Evolutionary conservation across 1,140 invertebrate species (phyloP).

Genomic region (Saccostrea glomerata): DNA sequence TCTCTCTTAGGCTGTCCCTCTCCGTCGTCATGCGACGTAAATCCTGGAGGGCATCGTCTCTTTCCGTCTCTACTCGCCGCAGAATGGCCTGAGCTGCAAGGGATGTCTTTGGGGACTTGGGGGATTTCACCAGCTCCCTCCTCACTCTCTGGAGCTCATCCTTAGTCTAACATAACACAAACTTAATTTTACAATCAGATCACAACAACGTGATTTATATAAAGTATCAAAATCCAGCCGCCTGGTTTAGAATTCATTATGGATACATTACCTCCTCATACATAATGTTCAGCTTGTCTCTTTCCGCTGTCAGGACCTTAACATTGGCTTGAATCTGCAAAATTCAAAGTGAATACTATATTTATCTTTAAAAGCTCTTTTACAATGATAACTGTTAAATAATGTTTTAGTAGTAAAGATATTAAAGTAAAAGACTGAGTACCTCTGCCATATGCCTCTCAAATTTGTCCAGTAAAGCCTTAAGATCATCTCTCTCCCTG

Average conservation of each 20-base stretch:
- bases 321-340: conserved; percentile 79
- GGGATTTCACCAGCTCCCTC: conserved; percentile 75
- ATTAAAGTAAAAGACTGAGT: not conserved
- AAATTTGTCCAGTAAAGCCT: conserved; percentile 78
- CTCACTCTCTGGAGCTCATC: conserved; percentile 75
- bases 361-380: not conserved
- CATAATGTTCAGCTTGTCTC: conserved; percentile 77
- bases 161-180: conserved; percentile 68
- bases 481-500: conserved; percentile 78
- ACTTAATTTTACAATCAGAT: not conserved
- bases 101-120: conserved; percentile 76
- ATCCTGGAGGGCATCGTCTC: conserved; percentile 77
- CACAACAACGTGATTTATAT: not conserved
- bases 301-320: conserved; percentile 77
- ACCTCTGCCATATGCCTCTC: conserved; percentile 79
- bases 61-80: conserved; percentile 77
- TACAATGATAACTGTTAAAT: not conserved
- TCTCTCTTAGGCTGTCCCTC: conserved; percentile 77
- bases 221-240: not conserved
- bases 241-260: not conserved
- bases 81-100: conserved; percentile 78
- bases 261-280: conserved; percentile 75
- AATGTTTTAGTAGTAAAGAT: not conserved
- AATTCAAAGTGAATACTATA: not conserved
- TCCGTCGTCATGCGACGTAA: conserved; percentile 76